Evolutionary conservation across 2,113 vertebrate species (phyloP), one percentile per base, ranked within the genome.

Genomic region (Ophiodon elongatus): DNA sequence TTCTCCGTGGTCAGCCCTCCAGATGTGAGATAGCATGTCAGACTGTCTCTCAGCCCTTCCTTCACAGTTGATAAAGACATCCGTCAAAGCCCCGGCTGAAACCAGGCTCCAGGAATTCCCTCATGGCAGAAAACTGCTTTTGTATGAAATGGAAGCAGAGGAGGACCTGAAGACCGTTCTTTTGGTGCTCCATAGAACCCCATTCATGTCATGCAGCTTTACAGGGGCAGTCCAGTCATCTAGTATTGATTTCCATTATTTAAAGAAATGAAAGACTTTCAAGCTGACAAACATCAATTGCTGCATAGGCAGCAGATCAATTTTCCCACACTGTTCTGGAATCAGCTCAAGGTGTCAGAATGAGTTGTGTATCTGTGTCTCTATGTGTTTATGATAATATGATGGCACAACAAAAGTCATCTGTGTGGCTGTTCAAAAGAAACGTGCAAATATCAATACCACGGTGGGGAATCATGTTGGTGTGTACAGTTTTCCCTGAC

Each of bases 11-110:
- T 67, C 71, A 84, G 78, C 70, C 84, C 74, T 89, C 86, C 80
- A 88, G 90, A 89, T 79, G 77, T 73, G 59, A 79, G 85, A 88
- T 88, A 76, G n/a, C 23, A 60, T 57, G 72, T 82, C 88, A 80
- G 52, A 50, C 33, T 56, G n/a, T 81, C 47, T 82, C 62, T 76
- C 73, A 76, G 57, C 25, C 41, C 21, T 45, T 73, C 69, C 84
- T 81, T 90, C 77, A 73, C 74, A 60, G 69, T 29, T 87, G 86
- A 94, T 91, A 83, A 91, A 91, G 82, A 87, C 78, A 86, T 93
- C 91, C 69, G 68, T 74, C 73, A 60, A 56, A 83, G 57, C 10
- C 31, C 15, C 56, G 19, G 54, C 69, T 88, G 17, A 74, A 57
- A 79, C 11, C 56, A 79, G 37, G 27, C 7, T 75, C 2, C 68